Base-by-base conservation (phyloP, 2,113 vertebrate species). In the Vimba vimba region DNA sequence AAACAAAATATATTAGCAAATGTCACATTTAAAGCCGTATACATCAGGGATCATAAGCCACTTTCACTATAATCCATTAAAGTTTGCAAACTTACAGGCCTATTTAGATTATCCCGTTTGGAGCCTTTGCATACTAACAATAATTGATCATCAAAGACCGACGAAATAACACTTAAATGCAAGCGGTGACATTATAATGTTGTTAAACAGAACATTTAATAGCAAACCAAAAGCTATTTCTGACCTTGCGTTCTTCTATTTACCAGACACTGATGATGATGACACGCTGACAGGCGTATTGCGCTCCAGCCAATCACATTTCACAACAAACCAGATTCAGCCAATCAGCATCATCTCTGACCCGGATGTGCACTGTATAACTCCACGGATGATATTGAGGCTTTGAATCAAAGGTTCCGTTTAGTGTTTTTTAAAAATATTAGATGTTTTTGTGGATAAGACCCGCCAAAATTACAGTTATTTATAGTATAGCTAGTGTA, bases 161-260 rank as follows among this genome's bases (percentile, higher is more conserved):
- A 4, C 3, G 4, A 79, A 39, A 55, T 52, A 52, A 77, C 27
- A 68, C 4, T 66, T 9, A 52, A 12, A 75, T 21, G 68, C 23
- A 15, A 25, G 21, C 33, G 15, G 2, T 8, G 2, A 45, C 66
- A 30, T 4, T 9, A 12, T 9, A 69, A 3, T 12, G 76, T 10
- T 5, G 25, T 13, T 30, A 1, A 43, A 33, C 4, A n/a, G 23
- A 36, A 8, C 33, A n/a, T 8, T 76, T 27, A 74, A 23, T 21
- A 77, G 50, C 8, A 47, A 4, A 77, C 36, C 1, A 0, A 64
- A 62, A 60, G 45, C 4, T 27, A 13, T 74, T 25, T 43, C 89
- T 90, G 89, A 90, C 87, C 89, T 90, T 90, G 79, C 57, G 23
- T n/a, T 45, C 71, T 45, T 85, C 79, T 79, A 59, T 85, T 76